phyloP scores from a whole-genome alignment of 1,140 invertebrate species.

The Drosophila obscura region DNA sequence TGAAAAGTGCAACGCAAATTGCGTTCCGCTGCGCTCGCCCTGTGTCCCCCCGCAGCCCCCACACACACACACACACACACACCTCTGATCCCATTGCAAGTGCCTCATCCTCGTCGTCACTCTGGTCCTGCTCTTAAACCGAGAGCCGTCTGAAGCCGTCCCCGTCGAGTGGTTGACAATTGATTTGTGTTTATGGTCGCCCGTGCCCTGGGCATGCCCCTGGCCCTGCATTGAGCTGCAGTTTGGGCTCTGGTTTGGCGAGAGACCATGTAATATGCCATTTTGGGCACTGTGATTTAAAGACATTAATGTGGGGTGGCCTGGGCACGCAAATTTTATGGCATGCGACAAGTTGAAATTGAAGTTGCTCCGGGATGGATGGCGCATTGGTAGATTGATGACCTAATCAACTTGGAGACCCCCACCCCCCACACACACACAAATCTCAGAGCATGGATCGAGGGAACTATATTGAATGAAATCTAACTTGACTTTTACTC shows the following conservation, averaged over 20 bases:
- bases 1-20: slow-evolving; percentile 81
- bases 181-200: slow-evolving; percentile 79
- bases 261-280: slow-evolving; percentile 62
- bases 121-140: slow-evolving; percentile 30
- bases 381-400: slow-evolving; percentile 19
- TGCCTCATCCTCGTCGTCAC: slow-evolving; percentile 4
- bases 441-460: no score
- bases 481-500: no score
- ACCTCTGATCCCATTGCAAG: background rate
- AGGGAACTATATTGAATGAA: no score
- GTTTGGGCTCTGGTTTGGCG: background rate
- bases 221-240: background rate
- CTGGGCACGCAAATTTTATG: slow-evolving; percentile 37
- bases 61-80: no score
- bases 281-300: slow-evolving; percentile 74
- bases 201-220: slow-evolving; percentile 40
- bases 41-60: background rate
- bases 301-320: slow-evolving; percentile 60
- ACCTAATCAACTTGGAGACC: slow-evolving; percentile 19
- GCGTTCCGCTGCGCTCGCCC: slow-evolving; percentile 61
- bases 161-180: slow-evolving; percentile 75
- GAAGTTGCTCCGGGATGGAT: slow-evolving; percentile 11
- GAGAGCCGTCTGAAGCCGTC: slow-evolving; percentile 44
- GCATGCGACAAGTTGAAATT: slow-evolving; percentile 30
- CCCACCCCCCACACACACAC: background rate